Base-by-base conservation (phyloP, 1,140 invertebrate genomes). In the Trichonephila inaurata region DNA sequence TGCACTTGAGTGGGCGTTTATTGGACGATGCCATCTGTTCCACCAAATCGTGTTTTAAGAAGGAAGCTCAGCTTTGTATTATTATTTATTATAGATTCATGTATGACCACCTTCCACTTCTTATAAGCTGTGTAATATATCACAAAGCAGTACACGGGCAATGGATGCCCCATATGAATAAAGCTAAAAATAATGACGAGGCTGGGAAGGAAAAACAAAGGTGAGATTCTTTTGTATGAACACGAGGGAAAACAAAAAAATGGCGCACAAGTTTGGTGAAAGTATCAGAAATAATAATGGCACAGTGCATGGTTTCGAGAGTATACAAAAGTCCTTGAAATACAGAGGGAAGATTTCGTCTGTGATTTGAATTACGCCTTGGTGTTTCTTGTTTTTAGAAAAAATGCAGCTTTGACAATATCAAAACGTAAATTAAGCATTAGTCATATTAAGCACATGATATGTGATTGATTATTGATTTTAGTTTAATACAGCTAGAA, bases 31-130 rank as follows among this genome's bases (percentile, higher is more conserved):
- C 40, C 86, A 64, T 88, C 60, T 66, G 58, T 60, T 61, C 72
- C 72, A 82, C 51, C 51, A 58, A 89, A 89, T 89, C 88, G 88
- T 91, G 51, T 81, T 28, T 90, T 72, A 69, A 89, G 40, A 66
- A 91, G 89, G 89, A 91, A 91, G 89, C 89, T 91, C 89, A 91
- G 89, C 89, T 81, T 91, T 81, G 89, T 72, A 51, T 64, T 88
- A 88, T 51, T 40, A 64, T 83, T 61, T 87, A 61, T 87, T 61
- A 61, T 87, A 87, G 60, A 87, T 87, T 62, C 28, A 60, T 61
- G 60, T 87, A 58, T 85, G 12, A 85, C 82, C 58, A 19, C 60
- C 58, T 24, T 77, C 81, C 58, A 87, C 60, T 16, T 62, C 28
- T 21, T 89, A 89, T 89, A 89, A 44, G 61, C 60, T 69, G 87